phyloP scores from a whole-genome alignment of 2,113 vertebrate species.

The Nothocercus nigrocapillus region DNA sequence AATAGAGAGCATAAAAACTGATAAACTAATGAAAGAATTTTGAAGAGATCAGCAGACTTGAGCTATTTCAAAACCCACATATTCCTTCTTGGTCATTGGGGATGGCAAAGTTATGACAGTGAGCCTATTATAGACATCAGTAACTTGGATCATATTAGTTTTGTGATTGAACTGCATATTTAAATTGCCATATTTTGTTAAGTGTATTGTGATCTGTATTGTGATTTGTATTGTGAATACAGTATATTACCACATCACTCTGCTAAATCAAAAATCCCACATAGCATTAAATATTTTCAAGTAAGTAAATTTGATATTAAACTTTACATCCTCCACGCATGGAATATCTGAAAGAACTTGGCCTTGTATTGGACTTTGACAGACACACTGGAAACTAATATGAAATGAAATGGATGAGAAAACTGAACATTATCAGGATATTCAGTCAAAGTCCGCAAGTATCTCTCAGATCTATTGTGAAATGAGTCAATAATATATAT shows the following conservation, averaged over 20 bases:
- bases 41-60: no score
- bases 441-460: not conserved
- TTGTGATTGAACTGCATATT: no score
- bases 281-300: not conserved
- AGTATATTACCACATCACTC: not conserved
- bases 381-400: not conserved
- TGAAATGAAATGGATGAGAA: not conserved
- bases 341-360: not conserved
- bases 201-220: not conserved
- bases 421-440: not conserved
- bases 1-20: no score
- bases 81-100: no score
- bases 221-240: not conserved
- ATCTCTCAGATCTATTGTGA: not conserved
- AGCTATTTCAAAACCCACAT: no score
- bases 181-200: no score
- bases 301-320: not conserved
- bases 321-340: not conserved
- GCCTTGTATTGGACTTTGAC: not conserved
- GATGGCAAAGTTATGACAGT: no score
- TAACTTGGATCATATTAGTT: no score
- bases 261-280: not conserved
- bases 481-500: not conserved
- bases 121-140: no score
- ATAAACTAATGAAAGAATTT: no score